Evolutionary conservation across 2,888 invertebrate species (phyloP), one percentile per base, ranked within the genome.

Genomic region (Drosophila greeni): DNA sequence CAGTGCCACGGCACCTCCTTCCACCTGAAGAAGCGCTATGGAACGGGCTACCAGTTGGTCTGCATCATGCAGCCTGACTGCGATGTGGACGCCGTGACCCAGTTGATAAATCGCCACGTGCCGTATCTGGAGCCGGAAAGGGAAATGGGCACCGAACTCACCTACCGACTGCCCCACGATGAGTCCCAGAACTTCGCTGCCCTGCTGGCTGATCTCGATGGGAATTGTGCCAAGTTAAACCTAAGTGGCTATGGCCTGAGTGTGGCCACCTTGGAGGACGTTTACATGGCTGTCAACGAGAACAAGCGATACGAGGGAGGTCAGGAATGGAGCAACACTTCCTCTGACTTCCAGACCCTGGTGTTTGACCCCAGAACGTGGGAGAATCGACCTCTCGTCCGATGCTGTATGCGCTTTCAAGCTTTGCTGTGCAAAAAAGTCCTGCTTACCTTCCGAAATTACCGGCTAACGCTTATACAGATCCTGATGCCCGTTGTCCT

Each of bases 251-350:
- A 94, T 86, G 96, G 96, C 3, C 92, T 95, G 20, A 92, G 94
- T 5, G 92, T 95, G 14, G 95, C 95, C 1, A 94, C 95, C 0
- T 90, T 96, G 88, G 96, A 96, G 89, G 96, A 96, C 89, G 96
- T 96, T 0, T 95, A 95, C 84, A 92, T 95, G 91, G 92, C 92
- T 18, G 89, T 91, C 12, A 91, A 91, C 12, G 87, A 9, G 14
- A 14, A 18, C 2, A 47, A 31, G 90, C 2, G 91, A 45, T 1
- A 53, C 37, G 3, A 34, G 43, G 11, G 11, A 8, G 12, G 9
- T 14, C 18, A 20, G 45, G 49, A 12, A 36, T 16, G 9, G 16
- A 4, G 2, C 2, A 20, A 1, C 4, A 14, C 14, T 14, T 5
- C 45, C 9, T 0, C 3, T 1, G 42, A 31, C 2, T 43, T 62